Conservation (phyloP, 1,140 invertebrate species). For the Nasonia giraulti region DNA sequence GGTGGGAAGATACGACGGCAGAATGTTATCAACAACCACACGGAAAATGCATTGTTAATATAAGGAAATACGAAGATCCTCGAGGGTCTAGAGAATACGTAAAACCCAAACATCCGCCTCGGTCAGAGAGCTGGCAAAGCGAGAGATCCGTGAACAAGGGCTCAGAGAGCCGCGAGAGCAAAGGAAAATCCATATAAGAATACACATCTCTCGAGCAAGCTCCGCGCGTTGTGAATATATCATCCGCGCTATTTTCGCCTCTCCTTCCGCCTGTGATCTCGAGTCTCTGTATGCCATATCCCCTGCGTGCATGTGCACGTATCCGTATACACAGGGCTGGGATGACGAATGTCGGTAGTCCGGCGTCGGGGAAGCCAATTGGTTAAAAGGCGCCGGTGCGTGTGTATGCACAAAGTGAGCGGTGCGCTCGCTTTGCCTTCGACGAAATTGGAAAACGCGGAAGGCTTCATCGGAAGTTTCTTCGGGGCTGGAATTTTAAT, state of each 20-base stretch:
- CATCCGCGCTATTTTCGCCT: constrained; percentile 36
- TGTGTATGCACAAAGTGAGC: background rate
- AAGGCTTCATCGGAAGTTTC: constrained; percentile 3
- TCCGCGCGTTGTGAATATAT: constrained; percentile 9
- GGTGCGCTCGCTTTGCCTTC: background rate
- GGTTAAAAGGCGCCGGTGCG: background rate
- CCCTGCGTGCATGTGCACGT: background rate
- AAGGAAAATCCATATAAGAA: constrained; percentile 41
- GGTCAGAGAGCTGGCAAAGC: background rate
- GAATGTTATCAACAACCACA: too few relatives aligned
- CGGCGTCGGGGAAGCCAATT: background rate
- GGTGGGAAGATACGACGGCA: too few relatives aligned
- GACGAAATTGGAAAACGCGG: constrained; percentile 35
- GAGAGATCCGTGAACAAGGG: background rate
- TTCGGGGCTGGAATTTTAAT: constrained; percentile 25
- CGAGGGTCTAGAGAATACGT: background rate
- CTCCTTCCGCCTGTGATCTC: constrained; percentile 6
- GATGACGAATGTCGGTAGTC: constrained; percentile 22
- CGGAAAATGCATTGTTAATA: too few relatives aligned
- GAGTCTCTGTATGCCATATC: background rate
- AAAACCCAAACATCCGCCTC: background rate
- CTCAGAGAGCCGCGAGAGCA: background rate
- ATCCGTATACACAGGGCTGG: background rate
- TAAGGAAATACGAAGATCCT: too few relatives aligned
- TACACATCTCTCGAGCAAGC: background rate